phyloP scores from a whole-genome alignment of 2,797 vertebrate genomes.

The Selene dorsalis region DNA sequence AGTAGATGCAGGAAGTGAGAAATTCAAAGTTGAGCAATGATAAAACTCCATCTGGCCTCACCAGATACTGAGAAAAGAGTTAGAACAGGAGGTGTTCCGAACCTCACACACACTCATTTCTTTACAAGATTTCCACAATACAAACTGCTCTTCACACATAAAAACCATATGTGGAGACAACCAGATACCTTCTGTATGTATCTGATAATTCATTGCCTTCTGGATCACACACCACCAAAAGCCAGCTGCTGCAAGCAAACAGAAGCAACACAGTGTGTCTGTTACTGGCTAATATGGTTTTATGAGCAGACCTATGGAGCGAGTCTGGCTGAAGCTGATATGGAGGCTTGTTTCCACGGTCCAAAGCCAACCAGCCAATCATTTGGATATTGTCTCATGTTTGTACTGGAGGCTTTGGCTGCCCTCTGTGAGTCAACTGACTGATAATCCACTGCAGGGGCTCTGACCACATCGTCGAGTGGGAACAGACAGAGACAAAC shows the following conservation, averaged over 20 bases:
- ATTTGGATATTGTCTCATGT: constrained; percentile 80
- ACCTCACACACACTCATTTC: not conserved
- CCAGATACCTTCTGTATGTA: constrained; percentile 54
- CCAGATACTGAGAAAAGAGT: not conserved
- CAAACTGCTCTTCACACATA: constrained; percentile 36
- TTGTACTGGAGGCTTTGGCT: constrained; percentile 77
- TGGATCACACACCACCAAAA: constrained; percentile 44
- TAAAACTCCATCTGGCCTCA: not conserved
- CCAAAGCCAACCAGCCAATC: constrained; percentile 64
- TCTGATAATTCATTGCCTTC: constrained; percentile 61
- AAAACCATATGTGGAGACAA: constrained; percentile 51
- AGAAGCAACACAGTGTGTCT: constrained; percentile 52
- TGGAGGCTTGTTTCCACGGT: constrained; percentile 69
- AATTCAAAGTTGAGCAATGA: constrained; percentile 15
- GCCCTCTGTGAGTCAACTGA: constrained; percentile 78
- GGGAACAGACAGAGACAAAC: constrained; percentile 44
- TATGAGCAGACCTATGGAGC: constrained; percentile 55
- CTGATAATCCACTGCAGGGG: constrained; percentile 76
- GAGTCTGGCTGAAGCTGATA: constrained; percentile 72
- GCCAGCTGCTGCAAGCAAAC: constrained; percentile 65
- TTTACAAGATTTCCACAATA: constrained; percentile 30
- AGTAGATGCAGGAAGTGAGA: constrained; percentile 6
- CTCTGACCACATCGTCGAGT: constrained; percentile 55
- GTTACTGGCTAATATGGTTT: constrained; percentile 58
- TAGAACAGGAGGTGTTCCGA: not conserved